These are phyloP conservation scores for Schizaphis graminum DNA, from an alignment of 2,888 invertebrate species.

Conservation along the genomic window DNA sequence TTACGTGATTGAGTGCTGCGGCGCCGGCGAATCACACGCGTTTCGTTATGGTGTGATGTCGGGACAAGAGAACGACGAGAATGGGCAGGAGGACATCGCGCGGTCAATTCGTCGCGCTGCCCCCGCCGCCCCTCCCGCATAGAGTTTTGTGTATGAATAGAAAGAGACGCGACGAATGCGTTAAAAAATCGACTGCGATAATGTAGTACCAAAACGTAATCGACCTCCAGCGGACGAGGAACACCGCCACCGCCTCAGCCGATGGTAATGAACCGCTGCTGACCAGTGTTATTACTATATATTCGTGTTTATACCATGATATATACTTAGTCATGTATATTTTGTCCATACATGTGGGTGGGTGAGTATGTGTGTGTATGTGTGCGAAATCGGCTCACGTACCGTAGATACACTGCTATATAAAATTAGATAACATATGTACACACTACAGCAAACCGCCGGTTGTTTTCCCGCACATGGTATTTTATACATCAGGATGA, in stretches of 20 bases:
- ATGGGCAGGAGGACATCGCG: neutral
- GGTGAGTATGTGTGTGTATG: neutral
- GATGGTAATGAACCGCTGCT: conserved; percentile 42
- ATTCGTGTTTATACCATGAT: neutral
- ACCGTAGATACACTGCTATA: neutral
- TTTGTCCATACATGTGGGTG: too few relatives aligned
- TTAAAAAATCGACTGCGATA: neutral
- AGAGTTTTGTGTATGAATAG: neutral
- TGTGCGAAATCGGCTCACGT: neutral
- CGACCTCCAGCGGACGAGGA: conserved; percentile 30
- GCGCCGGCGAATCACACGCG: conserved; percentile 43
- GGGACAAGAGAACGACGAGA: neutral
- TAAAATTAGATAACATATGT: neutral
- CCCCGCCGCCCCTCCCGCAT: neutral
- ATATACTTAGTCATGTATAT: neutral
- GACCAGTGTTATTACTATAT: neutral
- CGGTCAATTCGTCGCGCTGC: conserved; percentile 38
- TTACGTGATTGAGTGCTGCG: neutral
- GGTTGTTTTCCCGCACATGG: neutral
- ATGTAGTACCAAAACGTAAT: neutral
- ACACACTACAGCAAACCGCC: neutral
- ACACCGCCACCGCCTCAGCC: neutral
- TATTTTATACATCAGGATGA: too few relatives aligned
- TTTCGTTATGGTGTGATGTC: conserved; percentile 36
- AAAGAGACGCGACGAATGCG: conserved; percentile 48